Evolutionary conservation across 2,888 invertebrate species (phyloP).

Genomic region (Rhamnusium bicolor): DNA sequence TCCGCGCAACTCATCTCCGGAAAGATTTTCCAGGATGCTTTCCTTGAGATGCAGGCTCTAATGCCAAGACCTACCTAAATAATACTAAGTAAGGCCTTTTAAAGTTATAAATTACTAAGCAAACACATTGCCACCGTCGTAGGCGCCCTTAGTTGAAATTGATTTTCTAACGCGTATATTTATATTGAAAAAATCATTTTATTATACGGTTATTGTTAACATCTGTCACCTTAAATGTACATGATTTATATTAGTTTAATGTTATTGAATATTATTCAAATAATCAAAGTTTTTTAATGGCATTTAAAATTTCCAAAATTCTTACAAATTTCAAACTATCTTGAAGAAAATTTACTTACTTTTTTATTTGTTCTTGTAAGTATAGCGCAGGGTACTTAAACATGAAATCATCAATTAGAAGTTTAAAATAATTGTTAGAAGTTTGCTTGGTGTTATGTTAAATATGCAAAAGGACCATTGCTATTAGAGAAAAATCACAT

Average conservation of each 20-base stretch:
- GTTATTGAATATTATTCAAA: background rate
- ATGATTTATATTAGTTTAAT: background rate
- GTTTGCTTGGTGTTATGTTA: no score
- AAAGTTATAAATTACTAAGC: conserved; percentile 48
- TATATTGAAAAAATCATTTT: background rate
- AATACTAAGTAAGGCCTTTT: conserved; percentile 45
- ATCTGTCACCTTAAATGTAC: background rate
- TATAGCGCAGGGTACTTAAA: no score
- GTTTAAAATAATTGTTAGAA: no score
- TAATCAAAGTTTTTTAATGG: no score
- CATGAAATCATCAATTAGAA: no score
- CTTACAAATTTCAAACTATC: no score
- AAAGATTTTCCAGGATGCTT: conserved; percentile 33
- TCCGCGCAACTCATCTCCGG: conserved; percentile 31
- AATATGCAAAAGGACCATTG: no score
- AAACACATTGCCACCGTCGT: conserved; percentile 29
- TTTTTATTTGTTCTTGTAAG: no score
- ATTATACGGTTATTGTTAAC: background rate
- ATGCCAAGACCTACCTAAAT: conserved; percentile 37
- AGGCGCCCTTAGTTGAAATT: background rate
- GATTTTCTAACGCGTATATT: background rate
- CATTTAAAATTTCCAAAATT: no score
- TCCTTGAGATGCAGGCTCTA: conserved; percentile 27
- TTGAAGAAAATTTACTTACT: no score
- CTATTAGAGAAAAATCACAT: no score